Percentiles rank a stretch among this genome's conserved stretches.
These are phyloP conservation scores for Chironex yamaguchii DNA, from an alignment of 30 jellyfish, hydroid and myxozoan species.

Conservation along the genomic window DNA sequence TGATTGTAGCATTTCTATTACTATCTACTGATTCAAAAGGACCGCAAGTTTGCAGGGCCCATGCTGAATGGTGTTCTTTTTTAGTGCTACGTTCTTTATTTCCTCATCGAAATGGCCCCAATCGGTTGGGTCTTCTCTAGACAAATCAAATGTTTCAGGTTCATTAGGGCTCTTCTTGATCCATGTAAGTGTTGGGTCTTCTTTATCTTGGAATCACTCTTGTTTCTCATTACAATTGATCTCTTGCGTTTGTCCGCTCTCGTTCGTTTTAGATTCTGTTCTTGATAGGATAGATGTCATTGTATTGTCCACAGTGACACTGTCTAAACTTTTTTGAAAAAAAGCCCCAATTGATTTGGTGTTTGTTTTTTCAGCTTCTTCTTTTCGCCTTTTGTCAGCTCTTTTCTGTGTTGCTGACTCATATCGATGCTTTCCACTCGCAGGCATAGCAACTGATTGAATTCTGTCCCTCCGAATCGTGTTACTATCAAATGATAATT, in stretches of 20 bases:
- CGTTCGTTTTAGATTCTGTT: slow-evolving; percentile 5
- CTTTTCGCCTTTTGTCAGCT: too few species aligned
- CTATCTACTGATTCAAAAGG: not conserved
- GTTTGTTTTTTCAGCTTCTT: too few species aligned
- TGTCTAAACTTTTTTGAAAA: slow-evolving; percentile 16
- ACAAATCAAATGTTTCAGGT: slow-evolving; percentile 12
- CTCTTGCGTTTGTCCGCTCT: slow-evolving; percentile 17
- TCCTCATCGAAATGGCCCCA: slow-evolving; percentile 28
- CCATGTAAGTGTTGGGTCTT: not conserved
- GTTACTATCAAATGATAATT: too few species aligned
- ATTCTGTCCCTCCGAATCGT: too few species aligned
- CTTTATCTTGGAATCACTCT: slow-evolving; percentile 9
- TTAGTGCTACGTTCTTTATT: not conserved
- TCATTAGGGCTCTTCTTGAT: slow-evolving; percentile 13
- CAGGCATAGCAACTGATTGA: too few species aligned
- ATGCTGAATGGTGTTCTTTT: slow-evolving; percentile 11
- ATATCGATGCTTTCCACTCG: too few species aligned
- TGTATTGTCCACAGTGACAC: not conserved
- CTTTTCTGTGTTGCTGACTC: too few species aligned
- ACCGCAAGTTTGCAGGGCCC: slow-evolving; percentile 46
- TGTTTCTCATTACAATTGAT: slow-evolving; percentile 19
- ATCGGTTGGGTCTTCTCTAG: slow-evolving; percentile 21
- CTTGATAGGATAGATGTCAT: too few species aligned
- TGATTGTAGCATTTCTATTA: not conserved
- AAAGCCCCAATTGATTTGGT: too few species aligned